Base-by-base conservation (phyloP, 2,888 invertebrate genomes). In the Hoplodrina ambigua region DNA sequence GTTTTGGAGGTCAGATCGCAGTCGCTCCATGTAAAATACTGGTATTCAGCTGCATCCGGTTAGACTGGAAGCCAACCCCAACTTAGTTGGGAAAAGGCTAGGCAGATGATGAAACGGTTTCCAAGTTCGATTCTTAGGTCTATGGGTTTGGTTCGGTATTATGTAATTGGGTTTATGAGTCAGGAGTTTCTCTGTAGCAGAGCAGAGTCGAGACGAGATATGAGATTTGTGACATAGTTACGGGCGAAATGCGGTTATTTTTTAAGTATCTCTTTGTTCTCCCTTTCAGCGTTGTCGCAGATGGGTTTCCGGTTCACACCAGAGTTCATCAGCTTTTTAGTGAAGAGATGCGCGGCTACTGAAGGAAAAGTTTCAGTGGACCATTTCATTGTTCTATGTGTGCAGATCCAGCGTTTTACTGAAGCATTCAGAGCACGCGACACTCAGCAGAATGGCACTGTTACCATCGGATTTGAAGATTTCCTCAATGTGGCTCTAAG, bases 381-480 rank as follows among this genome's bases (percentile, higher is more conserved):
- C 93, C 97, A 97, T 85, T 99, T 99, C 89, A 99, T 99, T 83
- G 98, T 99, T 52, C 91, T 98, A 15, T 98, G 98, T 91, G 98
- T 99, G 13, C 98, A 99, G 95, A 97, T 99, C 78, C 98, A 98
- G 89, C 97, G 97, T 76, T 98, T 98, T 81, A 98, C 97, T 46
- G 99, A 99, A 89, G 98, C 98, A 30, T 99, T 99, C 90, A 96
- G 97, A 86, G 95, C 96, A 67, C 97, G 98, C 64, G 99, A 99
- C 90, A 96, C 97, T 0, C 97, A 98, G 82, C 97, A 97, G 92
- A 97, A 97, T 85, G 99, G 99, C 49, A 96, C 97, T 10, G 98
- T 99, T 64, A 97, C 97, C 2, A 97, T 99, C 88, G 97, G 96
- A 37, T 99, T 99, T 89, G 99, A 99, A 96, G 99, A 99, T 88